phyloP scores from a whole-genome alignment of 2,888 invertebrate species.

The Nomada lathburiana region DNA sequence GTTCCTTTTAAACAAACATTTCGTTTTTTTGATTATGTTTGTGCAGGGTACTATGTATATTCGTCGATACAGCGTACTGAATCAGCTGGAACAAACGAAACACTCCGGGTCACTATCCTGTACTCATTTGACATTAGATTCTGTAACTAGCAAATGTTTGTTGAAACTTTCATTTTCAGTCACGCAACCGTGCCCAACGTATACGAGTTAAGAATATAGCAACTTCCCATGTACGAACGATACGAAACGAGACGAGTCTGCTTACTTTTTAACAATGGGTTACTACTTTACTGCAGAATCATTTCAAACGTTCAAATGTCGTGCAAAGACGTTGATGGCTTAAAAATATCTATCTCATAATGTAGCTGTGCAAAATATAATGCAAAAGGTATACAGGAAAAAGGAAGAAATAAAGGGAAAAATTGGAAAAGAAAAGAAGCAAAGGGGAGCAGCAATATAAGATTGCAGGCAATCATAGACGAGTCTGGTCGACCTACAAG shows the following conservation, averaged over 20 bases:
- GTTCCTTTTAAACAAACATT: background rate
- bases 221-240: background rate
- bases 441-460: background rate
- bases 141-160: background rate
- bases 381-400: background rate
- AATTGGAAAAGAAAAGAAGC: too few species aligned
- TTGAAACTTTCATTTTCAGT: background rate
- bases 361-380: constrained; percentile 20
- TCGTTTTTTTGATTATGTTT: constrained; percentile 3
- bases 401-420: background rate
- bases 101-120: background rate
- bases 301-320: constrained; percentile 8
- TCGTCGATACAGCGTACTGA: background rate
- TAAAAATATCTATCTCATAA: background rate
- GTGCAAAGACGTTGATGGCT: background rate
- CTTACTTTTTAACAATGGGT: constrained; percentile 3
- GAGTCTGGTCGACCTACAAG: background rate
- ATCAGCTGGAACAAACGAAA: constrained; percentile 1
- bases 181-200: background rate
- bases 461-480: background rate
- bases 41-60: too few species aligned
- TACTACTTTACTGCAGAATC: background rate
- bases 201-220: background rate
- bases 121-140: background rate
- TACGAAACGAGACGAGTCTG: constrained; percentile 26